These are phyloP conservation scores for Fissipunctia ypsillon DNA, from an alignment of 2,888 invertebrate species.

Conservation along the genomic window DNA sequence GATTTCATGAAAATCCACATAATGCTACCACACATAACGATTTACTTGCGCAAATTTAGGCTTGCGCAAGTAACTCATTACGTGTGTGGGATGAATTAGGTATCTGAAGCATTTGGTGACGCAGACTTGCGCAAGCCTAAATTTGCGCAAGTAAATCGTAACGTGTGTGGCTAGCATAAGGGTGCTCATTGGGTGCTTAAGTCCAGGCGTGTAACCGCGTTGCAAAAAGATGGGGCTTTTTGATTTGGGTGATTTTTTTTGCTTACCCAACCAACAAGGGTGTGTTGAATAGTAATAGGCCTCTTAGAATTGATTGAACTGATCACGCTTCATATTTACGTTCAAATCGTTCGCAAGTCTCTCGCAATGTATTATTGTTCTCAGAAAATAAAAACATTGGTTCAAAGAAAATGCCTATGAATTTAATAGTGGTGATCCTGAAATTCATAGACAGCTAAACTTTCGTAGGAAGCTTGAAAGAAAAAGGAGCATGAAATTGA, in stretches of 20 bases:
- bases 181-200: constrained; percentile 32
- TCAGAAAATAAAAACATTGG: constrained; percentile 4
- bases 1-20: constrained; percentile 32
- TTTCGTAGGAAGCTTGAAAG: too few species aligned
- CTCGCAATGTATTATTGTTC: background rate
- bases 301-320: constrained; percentile 40
- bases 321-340: constrained; percentile 26
- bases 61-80: too few species aligned
- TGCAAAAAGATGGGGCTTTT: constrained; percentile 22
- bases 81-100: too few species aligned
- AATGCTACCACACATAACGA: too few species aligned
- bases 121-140: too few species aligned
- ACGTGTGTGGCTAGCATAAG: too few species aligned
- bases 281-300: constrained; percentile 30
- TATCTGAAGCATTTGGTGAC: too few species aligned
- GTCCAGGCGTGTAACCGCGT: constrained; percentile 33
- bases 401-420: background rate
- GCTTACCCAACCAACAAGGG: background rate
- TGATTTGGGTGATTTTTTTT: constrained; percentile 21
- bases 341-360: constrained; percentile 16
- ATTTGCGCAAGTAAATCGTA: too few species aligned
- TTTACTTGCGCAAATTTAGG: too few species aligned
- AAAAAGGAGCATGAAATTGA: too few species aligned
- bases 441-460: background rate
- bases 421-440: background rate